Evolutionary conservation across 1,140 invertebrate species (phyloP), one percentile per base, ranked within the genome.

Genomic region (Scaptomyza montana): DNA sequence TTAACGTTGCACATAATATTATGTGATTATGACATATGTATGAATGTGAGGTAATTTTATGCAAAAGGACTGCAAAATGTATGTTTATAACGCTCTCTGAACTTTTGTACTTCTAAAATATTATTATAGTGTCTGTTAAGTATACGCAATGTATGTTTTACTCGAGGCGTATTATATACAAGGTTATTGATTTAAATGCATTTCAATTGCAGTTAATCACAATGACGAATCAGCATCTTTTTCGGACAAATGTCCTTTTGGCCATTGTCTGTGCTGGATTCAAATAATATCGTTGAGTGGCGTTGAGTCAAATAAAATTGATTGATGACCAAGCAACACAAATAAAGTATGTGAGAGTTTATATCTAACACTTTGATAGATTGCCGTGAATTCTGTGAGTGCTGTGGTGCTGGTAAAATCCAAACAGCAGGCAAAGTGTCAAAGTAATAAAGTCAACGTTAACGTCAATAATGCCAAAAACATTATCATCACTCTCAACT

Each of bases 321-420:
- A 89, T 89, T 89, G 84, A 89, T 89, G 79, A 84, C 55, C 51
- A 63, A 77, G 9, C 25, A 30, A 12, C 25, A 30, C 25, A 47
- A 25, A 84, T 69, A 56, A 56, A 46, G 57, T 36, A 33, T 28
- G 9, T 16, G 55, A 49, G 62, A 62, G 59, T 53, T 43, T 72
- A 66, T 62, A 64, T 71, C 64, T 78, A 74, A 74, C 79, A 90
- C 79, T 87, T 90, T 90, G 87, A 90, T 84, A 89, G 82, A 90
- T 90, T 89, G 68, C 73, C 28, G n/a, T 43, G 55, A 61, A n/a
- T 8, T 41, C 47, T 33, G 50, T 25, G 47, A 41, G 49, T 33
- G 36, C 13, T 33, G 49, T 41, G 33, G 33, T 54, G 13, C 5
- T 25, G 30, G 10, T 19, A 33, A 53, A 63, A 73, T 79, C 47